Evolutionary conservation across 2,888 invertebrate genomes (phyloP).

Genomic region (Lasioglossum figueresi): DNA sequence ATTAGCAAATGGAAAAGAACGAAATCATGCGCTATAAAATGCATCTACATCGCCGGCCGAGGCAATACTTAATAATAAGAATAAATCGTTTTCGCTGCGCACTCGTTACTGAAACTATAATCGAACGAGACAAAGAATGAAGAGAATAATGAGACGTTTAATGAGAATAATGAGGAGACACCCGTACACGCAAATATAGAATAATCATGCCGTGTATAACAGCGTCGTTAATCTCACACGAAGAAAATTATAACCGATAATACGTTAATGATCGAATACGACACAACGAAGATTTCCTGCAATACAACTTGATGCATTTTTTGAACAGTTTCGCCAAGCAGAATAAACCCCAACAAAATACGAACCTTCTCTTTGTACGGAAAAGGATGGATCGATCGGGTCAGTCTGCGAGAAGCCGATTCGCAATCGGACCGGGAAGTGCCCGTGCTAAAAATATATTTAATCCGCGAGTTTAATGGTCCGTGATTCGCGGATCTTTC

Average conservation of each 20-base stretch:
- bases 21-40: neutral
- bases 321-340: neutral
- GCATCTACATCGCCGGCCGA: neutral
- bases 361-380: neutral
- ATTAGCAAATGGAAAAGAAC: neutral
- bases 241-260: neutral
- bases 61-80: neutral
- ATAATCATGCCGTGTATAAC: neutral
- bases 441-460: neutral
- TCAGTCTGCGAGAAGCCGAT: neutral
- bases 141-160: neutral
- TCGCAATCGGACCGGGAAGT: constrained; percentile 1
- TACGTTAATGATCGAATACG: neutral
- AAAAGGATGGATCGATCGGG: neutral
- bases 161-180: neutral
- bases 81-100: neutral
- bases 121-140: neutral
- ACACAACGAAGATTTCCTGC: neutral
- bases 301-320: neutral
- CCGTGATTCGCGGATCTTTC: neutral
- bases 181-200: neutral
- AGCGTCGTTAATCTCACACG: neutral
- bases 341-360: too few species aligned
- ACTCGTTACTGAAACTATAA: neutral
- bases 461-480: neutral